Evolutionary conservation across 2,888 invertebrate species (phyloP).

Genomic region (Cheilosia vulpina): DNA sequence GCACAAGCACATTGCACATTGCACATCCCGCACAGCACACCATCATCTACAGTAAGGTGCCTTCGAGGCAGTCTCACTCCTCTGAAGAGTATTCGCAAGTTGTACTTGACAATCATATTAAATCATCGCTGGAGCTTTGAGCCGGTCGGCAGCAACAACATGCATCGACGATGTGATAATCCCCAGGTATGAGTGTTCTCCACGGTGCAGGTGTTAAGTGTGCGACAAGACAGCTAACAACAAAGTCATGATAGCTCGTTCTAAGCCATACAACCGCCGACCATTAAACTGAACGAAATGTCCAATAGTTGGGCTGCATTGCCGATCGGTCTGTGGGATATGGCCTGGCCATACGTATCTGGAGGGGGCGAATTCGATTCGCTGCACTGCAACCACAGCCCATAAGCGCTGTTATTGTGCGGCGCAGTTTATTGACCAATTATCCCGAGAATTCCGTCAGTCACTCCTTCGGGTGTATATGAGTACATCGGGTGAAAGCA

Average conservation of each 20-base stretch:
- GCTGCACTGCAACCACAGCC: background rate
- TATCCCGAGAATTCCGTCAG: conserved; percentile 61
- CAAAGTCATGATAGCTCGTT: conserved; percentile 54
- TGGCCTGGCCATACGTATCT: conserved; percentile 54
- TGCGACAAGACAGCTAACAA: conserved; percentile 65
- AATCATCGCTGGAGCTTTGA: conserved; percentile 62
- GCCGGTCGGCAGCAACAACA: conserved; percentile 35
- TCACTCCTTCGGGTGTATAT: conserved; percentile 39
- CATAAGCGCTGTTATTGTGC: conserved; percentile 18
- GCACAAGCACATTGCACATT: background rate
- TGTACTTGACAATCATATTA: conserved; percentile 73
- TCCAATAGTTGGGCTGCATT: conserved; percentile 39
- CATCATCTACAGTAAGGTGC: conserved; percentile 30
- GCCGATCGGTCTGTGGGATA: conserved; percentile 59
- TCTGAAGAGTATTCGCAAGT: conserved; percentile 22
- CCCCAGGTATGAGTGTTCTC: conserved; percentile 51
- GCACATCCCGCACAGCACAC: background rate
- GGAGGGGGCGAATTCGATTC: conserved; percentile 47
- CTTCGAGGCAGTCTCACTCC: conserved; percentile 60
- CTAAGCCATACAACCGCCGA: conserved; percentile 43
- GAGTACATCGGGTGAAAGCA: conserved; percentile 33
- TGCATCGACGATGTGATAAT: conserved; percentile 70
- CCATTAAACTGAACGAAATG: conserved; percentile 62
- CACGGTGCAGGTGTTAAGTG: conserved; percentile 72
- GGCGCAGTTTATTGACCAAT: conserved; percentile 70